Conservation (phyloP, 2,888 invertebrate genomes). For the Cataglyphis altisquamis region DNA sequence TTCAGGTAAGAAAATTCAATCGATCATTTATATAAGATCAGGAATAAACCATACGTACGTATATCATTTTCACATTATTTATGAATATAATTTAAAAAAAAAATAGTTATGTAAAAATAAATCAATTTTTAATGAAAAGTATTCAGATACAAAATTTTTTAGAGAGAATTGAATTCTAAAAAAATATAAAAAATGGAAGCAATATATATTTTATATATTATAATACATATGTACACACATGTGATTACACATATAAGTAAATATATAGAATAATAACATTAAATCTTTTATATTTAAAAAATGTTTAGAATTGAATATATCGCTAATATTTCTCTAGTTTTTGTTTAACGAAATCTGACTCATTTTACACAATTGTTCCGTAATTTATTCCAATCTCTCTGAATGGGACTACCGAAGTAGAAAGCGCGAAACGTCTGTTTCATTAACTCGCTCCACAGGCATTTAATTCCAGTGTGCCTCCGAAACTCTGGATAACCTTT, state of each 20-base stretch:
- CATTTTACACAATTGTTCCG: constrained; percentile 27
- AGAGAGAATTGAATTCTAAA: background rate
- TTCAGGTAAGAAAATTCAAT: constrained; percentile 28
- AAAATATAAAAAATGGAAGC: background rate
- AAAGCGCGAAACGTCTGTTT: constrained; percentile 38
- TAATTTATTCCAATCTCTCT: constrained; percentile 36
- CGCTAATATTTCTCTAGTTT: background rate
- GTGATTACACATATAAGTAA: background rate
- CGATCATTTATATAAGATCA: background rate
- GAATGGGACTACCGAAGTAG: constrained; percentile 13
- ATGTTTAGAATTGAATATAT: background rate
- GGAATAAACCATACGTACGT: constrained; percentile 10
- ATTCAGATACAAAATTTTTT: background rate
- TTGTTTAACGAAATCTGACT: background rate
- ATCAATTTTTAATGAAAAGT: background rate
- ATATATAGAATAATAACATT: background rate
- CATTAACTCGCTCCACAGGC: constrained; percentile 33
- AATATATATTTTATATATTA: background rate
- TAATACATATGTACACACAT: background rate
- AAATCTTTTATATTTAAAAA: background rate
- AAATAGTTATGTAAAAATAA: background rate
- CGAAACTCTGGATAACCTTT: constrained; percentile 47
- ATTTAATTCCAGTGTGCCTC: constrained; percentile 47
- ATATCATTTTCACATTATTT: background rate
- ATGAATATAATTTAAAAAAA: background rate